Percentiles rank a stretch among this genome's conserved stretches.
Evolutionary conservation across 1,140 invertebrate species (phyloP).

Genomic region (Procambarus clarkii): DNA sequence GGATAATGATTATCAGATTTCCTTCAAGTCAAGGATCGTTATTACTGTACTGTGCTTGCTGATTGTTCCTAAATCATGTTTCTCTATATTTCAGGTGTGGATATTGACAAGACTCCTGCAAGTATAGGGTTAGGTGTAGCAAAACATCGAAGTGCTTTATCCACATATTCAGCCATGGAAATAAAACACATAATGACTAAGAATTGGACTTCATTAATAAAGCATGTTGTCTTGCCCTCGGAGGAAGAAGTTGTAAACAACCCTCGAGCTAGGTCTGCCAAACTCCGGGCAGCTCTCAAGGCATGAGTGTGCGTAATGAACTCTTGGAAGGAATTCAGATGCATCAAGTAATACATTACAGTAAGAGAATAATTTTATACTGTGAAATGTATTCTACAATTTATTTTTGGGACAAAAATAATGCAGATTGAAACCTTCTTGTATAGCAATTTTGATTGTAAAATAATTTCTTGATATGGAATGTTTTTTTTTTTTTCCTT

Average conservation of each 20-base stretch:
- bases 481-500: too few relatives aligned
- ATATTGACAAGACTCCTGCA: constrained; percentile 29
- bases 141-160: constrained; percentile 53
- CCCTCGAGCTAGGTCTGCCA: constrained; percentile 90
- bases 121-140: constrained; percentile 37
- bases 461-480: too few relatives aligned
- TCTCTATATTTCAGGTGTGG: constrained; percentile 23
- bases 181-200: constrained; percentile 73
- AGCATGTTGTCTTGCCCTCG: constrained; percentile 86
- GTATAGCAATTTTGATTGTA: too few relatives aligned
- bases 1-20: too few relatives aligned
- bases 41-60: too few relatives aligned
- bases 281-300: constrained; percentile 84
- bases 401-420: too few relatives aligned
- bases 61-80: not conserved
- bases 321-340: too few relatives aligned
- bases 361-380: not conserved
- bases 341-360: too few relatives aligned
- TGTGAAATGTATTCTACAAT: too few relatives aligned
- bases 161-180: constrained; percentile 15
- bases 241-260: constrained; percentile 86
- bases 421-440: too few relatives aligned
- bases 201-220: constrained; percentile 87
- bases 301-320: not conserved
- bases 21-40: too few relatives aligned